Evolutionary conservation across 2,888 invertebrate genomes (phyloP).

Genomic region (Corythucha ciliata): DNA sequence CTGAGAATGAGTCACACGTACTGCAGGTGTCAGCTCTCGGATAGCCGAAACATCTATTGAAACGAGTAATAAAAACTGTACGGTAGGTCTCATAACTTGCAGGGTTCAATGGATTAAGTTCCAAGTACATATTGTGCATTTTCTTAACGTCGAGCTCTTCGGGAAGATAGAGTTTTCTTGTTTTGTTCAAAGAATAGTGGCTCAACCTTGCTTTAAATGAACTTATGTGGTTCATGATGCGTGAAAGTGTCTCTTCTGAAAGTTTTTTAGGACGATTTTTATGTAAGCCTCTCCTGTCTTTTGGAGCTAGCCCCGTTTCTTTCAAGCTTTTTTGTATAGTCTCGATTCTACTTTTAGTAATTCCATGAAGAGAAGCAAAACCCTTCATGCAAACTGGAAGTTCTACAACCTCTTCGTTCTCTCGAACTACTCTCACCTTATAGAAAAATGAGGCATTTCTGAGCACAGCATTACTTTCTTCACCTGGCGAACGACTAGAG

Average conservation of each 20-base stretch:
- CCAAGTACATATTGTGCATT: constrained; percentile 7
- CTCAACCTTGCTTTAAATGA: background rate
- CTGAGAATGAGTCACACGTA: constrained; percentile 7
- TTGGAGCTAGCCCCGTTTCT: background rate
- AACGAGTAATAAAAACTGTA: background rate
- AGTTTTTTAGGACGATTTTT: constrained; percentile 9
- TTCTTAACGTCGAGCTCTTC: constrained; percentile 11
- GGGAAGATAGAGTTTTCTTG: constrained; percentile 11
- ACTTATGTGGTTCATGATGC: constrained; percentile 1
- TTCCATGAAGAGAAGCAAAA: constrained; percentile 11
- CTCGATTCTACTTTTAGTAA: constrained; percentile 5
- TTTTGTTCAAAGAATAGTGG: constrained; percentile 9
- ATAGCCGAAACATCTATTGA: constrained; percentile 13
- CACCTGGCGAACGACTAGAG: background rate
- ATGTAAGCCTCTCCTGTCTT: constrained; percentile 8
- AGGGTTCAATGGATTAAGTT: background rate
- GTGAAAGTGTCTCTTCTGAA: background rate
- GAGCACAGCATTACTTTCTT: constrained; percentile 1
- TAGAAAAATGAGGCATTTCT: constrained; percentile 3
- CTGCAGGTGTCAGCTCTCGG: constrained; percentile 16
- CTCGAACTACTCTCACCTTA: background rate
- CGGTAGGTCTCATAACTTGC: constrained; percentile 10
- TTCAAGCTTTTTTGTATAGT: constrained; percentile 11
- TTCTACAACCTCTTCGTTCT: background rate
- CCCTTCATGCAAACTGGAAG: background rate